These are phyloP conservation scores for Agriopis leucophaearia DNA, from an alignment of 2,888 invertebrate species.

Conservation along the genomic window DNA sequence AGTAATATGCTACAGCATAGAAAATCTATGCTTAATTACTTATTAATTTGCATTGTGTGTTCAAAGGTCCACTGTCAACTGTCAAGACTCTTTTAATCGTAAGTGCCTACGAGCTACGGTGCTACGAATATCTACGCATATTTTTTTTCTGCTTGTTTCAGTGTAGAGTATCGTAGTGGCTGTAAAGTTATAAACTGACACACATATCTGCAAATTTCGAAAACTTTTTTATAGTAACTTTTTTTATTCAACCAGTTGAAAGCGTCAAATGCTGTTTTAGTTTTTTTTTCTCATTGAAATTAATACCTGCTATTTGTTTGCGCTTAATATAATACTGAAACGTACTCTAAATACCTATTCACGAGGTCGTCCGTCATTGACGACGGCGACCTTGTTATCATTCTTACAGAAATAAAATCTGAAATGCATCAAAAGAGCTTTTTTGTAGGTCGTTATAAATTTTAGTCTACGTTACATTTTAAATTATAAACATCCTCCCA, in stretches of 20 bases:
- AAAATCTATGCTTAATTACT: no score
- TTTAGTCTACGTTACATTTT: conserved; percentile 44
- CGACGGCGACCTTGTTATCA: conserved; percentile 55
- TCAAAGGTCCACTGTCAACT: no score
- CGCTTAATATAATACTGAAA: conserved; percentile 17
- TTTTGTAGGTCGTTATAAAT: conserved; percentile 43
- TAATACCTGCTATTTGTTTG: conserved; percentile 9
- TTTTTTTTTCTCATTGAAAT: background rate
- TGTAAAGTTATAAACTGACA: no score
- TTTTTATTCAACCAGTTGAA: background rate
- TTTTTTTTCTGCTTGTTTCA: background rate
- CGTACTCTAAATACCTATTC: conserved; percentile 25
- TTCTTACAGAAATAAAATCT: conserved; percentile 52
- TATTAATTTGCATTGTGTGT: no score
- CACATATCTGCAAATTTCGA: no score
- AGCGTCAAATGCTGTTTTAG: background rate
- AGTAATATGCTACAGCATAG: no score
- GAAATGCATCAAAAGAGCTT: conserved; percentile 52
- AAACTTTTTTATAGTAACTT: no score
- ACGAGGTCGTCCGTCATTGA: conserved; percentile 52
- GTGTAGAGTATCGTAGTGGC: background rate
- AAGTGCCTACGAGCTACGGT: background rate
- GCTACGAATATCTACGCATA: conserved; percentile 1
- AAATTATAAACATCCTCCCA: conserved; percentile 59
- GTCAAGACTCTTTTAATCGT: no score